Conservation (phyloP, 2,113 vertebrate genomes). For the Morone saxatilis region DNA sequence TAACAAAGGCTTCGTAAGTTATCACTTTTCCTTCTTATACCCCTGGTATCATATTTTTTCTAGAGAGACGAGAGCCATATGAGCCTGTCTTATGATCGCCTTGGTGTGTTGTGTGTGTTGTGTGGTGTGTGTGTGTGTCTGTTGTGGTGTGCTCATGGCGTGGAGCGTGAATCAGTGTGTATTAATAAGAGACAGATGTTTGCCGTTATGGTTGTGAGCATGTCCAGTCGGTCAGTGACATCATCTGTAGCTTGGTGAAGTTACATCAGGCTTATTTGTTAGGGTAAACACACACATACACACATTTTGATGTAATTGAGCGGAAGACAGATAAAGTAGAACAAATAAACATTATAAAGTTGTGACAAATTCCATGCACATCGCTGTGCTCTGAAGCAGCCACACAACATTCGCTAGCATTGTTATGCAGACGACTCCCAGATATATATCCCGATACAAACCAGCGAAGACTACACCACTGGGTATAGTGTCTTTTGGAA, state of each 20-base stretch:
- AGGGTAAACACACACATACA: slow-evolving; percentile 17
- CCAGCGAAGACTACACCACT: not conserved
- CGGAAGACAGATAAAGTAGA: not conserved
- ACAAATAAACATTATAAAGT: slow-evolving; percentile 2
- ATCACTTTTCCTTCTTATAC: slow-evolving; percentile 4
- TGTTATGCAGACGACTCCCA: not conserved
- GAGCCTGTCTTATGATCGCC: too few relatives aligned
- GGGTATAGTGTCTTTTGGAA: not conserved
- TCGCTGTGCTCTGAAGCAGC: not conserved
- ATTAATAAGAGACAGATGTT: slow-evolving; percentile 67
- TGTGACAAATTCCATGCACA: not conserved
- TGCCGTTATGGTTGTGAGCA: slow-evolving; percentile 53
- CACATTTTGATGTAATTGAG: not conserved
- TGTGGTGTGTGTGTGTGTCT: slow-evolving; percentile 27
- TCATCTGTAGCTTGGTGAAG: slow-evolving; percentile 58
- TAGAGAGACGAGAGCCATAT: not conserved
- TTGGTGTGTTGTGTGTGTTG: slow-evolving; percentile 12
- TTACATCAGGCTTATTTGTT: slow-evolving; percentile 48
- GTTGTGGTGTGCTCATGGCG: slow-evolving; percentile 5
- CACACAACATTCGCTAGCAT: not conserved
- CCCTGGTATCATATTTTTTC: not conserved
- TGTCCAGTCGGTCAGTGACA: slow-evolving; percentile 69
- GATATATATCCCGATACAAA: not conserved
- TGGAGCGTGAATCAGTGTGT: not conserved
- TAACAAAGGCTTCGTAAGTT: too few relatives aligned